phyloP scores from a whole-genome alignment of 2,888 invertebrate genomes.

The Lasioglossum figueresi region DNA sequence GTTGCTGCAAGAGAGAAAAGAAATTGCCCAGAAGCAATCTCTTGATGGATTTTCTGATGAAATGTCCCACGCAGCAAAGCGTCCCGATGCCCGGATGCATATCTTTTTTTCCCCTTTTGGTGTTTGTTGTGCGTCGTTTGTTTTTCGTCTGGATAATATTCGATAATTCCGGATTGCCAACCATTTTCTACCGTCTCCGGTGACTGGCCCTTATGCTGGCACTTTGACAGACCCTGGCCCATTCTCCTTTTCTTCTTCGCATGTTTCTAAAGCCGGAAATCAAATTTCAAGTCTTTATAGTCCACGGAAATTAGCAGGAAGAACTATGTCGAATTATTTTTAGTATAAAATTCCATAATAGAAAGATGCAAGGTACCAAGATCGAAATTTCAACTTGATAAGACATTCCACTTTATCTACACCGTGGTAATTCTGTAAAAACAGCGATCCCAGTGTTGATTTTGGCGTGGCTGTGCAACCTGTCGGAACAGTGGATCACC shows the following conservation, averaged over 20 bases:
- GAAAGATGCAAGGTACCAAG: too few species aligned
- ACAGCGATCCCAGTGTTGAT: neutral
- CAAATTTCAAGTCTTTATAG: too few species aligned
- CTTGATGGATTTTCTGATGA: conserved; percentile 66
- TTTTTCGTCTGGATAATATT: conserved; percentile 38
- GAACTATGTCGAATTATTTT: too few species aligned
- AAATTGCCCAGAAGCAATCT: conserved; percentile 65
- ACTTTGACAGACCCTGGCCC: neutral
- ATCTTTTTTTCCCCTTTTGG: conserved; percentile 9
- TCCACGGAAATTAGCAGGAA: too few species aligned
- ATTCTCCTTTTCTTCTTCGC: neutral
- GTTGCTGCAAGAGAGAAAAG: conserved; percentile 49
- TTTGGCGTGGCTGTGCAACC: neutral
- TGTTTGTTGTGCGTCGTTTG: neutral
- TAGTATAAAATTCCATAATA: too few species aligned
- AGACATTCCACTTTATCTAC: too few species aligned
- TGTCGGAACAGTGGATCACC: neutral
- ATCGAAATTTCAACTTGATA: neutral
- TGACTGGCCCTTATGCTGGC: conserved; percentile 12
- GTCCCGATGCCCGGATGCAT: conserved; percentile 45
- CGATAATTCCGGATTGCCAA: conserved; percentile 45
- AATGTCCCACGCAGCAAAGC: conserved; percentile 56
- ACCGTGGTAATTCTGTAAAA: neutral
- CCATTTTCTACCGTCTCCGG: conserved; percentile 36
- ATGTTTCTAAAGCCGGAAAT: neutral